Conservation (phyloP, 2,888 invertebrate species). For the Lumbricus terrestris region DNA sequence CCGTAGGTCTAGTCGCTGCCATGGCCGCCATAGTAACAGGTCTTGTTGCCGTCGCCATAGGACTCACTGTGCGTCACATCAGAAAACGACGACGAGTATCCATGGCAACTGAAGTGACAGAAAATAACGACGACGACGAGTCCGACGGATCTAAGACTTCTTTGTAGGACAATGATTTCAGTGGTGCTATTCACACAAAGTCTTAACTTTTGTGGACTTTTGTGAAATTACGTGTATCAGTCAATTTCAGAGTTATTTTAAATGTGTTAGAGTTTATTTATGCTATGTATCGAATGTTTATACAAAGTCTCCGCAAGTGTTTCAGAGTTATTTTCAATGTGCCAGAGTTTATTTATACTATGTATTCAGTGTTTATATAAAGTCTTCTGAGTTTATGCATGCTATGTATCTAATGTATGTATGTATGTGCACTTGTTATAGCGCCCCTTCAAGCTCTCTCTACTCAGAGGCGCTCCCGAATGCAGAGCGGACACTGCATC, state of each 20-base stretch:
- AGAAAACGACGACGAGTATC: background rate
- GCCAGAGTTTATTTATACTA: too few species aligned
- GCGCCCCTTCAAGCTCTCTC: too few species aligned
- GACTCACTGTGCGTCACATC: constrained; percentile 8
- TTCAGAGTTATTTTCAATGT: too few species aligned
- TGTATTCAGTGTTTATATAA: too few species aligned
- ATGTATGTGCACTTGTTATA: too few species aligned
- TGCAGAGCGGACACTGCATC: too few species aligned
- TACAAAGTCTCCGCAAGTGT: too few species aligned
- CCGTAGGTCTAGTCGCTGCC: background rate
- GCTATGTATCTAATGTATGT: too few species aligned
- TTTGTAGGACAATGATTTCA: background rate
- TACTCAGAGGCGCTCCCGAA: too few species aligned
- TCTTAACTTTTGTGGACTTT: background rate
- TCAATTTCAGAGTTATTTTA: background rate
- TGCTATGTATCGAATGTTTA: too few species aligned
- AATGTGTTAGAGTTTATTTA: background rate
- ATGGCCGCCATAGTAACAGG: constrained; percentile 9
- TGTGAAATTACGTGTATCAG: background rate
- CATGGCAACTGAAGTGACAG: background rate
- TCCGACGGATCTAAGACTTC: background rate
- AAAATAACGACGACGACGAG: background rate
- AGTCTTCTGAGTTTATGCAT: too few species aligned
- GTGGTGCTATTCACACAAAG: background rate
- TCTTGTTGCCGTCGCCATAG: background rate